These are phyloP conservation scores for Protomyctophum bolini DNA, from an alignment of 2,113 vertebrate genomes.

Conservation along the genomic window DNA sequence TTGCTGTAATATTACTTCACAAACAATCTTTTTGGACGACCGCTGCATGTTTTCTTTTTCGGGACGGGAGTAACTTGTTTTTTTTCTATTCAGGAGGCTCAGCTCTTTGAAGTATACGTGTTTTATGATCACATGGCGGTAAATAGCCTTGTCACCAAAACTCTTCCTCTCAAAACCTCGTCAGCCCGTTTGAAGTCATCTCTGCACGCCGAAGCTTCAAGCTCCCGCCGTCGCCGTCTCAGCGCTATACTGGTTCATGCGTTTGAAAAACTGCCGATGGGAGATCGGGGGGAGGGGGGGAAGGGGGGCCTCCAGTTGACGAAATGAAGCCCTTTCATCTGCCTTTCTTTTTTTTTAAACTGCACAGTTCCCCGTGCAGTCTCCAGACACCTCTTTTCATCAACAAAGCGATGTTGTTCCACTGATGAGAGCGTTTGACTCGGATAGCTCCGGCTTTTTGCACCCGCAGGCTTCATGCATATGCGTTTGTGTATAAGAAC, in stretches of 20 bases:
- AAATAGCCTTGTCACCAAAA: too few species aligned
- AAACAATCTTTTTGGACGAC: too few species aligned
- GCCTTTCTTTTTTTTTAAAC: conserved; percentile 17
- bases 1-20: too few species aligned
- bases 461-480: neutral
- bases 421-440: conserved; percentile 35
- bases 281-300: too few species aligned
- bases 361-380: neutral
- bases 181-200: conserved; percentile 53
- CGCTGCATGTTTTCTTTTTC: too few species aligned
- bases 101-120: too few species aligned
- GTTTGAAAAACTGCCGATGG: conserved; percentile 48
- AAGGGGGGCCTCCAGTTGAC: conserved; percentile 24
- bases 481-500: neutral
- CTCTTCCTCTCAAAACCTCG: conserved; percentile 12
- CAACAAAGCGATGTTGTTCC: conserved; percentile 32
- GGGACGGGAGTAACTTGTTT: too few species aligned
- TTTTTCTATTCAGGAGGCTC: too few species aligned
- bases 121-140: too few species aligned
- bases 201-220: conserved; percentile 5
- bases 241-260: conserved; percentile 44
- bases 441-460: conserved; percentile 14
- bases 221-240: conserved; percentile 42
- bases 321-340: conserved; percentile 48
- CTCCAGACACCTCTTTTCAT: conserved; percentile 28